Evolutionary conservation across 2,888 invertebrate species (phyloP).

Genomic region (Drosophila percnosoma): DNA sequence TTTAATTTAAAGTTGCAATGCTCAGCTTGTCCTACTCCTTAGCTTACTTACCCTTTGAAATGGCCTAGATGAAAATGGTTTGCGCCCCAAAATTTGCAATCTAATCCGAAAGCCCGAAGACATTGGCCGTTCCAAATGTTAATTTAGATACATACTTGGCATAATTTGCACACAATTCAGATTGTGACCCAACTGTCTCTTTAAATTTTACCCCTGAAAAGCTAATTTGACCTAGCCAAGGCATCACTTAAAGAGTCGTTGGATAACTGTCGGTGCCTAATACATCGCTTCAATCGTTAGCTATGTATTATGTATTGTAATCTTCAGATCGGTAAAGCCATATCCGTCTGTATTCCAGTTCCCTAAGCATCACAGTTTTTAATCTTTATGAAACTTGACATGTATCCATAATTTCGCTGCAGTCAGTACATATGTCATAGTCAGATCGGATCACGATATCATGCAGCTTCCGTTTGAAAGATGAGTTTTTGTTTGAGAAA

Average conservation of each 20-base stretch:
- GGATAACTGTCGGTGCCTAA: too few species aligned
- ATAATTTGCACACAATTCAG: conserved; percentile 12
- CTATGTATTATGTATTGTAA: not conserved
- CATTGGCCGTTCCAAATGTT: conserved; percentile 12
- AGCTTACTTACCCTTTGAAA: conserved; percentile 19
- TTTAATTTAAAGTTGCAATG: conserved; percentile 60
- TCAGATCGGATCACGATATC: not conserved
- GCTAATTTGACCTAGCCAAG: conserved; percentile 13
- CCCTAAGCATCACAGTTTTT: not conserved
- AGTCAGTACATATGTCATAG: not conserved
- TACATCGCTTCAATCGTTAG: not conserved
- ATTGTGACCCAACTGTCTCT: not conserved
- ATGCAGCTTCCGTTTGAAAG: not conserved
- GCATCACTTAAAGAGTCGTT: not conserved
- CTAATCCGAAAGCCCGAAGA: not conserved
- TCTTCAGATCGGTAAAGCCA: not conserved
- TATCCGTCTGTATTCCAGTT: not conserved
- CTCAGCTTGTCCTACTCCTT: conserved; percentile 5
- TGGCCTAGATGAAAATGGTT: conserved; percentile 11
- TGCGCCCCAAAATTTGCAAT: not conserved
- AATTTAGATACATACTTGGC: conserved; percentile 24
- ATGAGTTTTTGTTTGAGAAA: not conserved
- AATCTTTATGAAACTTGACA: not conserved
- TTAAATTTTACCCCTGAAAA: not conserved
- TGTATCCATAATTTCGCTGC: not conserved